Percentiles rank a stretch among this genome's conserved stretches.
Evolutionary conservation across 2,113 vertebrate species (phyloP).

Genomic region (Oncorhynchus nerka): DNA sequence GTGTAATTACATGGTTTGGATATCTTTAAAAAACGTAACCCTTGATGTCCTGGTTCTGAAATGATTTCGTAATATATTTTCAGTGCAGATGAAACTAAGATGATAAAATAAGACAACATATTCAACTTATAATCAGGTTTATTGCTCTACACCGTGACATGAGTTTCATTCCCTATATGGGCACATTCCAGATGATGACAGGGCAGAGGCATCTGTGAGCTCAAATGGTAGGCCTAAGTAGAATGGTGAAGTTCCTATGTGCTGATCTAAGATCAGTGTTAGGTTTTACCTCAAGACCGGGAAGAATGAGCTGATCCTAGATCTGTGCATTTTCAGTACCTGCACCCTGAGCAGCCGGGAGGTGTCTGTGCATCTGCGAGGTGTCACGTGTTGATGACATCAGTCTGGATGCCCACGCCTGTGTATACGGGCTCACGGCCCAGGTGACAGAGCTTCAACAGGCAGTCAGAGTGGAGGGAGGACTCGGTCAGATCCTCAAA

Average conservation of each 20-base stretch:
- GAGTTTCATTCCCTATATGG: not conserved
- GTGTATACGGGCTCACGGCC: slow-evolving; percentile 40
- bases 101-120: no score
- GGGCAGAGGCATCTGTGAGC: not conserved
- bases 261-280: not conserved
- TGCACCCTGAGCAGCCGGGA: not conserved
- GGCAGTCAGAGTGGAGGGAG: slow-evolving; percentile 51
- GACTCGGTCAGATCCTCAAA: slow-evolving; percentile 51
- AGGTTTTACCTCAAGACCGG: not conserved
- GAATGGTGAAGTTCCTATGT: not conserved
- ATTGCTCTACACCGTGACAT: not conserved
- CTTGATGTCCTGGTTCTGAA: no score
- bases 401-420: slow-evolving; percentile 37
- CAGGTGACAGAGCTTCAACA: slow-evolving; percentile 34
- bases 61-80: no score
- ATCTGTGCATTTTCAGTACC: not conserved
- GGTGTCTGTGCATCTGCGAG: no score
- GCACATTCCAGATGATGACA: not conserved
- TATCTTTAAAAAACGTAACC: no score
- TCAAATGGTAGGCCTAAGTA: no score
- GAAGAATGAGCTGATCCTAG: not conserved
- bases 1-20: no score
- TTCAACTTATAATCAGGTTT: not conserved
- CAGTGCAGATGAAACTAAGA: no score
- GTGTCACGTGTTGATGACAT: slow-evolving; percentile 19